Percentiles rank a stretch among this genome's conserved stretches.
phyloP scores from a whole-genome alignment of 1,140 invertebrate species.

The Mamestra configurata region DNA sequence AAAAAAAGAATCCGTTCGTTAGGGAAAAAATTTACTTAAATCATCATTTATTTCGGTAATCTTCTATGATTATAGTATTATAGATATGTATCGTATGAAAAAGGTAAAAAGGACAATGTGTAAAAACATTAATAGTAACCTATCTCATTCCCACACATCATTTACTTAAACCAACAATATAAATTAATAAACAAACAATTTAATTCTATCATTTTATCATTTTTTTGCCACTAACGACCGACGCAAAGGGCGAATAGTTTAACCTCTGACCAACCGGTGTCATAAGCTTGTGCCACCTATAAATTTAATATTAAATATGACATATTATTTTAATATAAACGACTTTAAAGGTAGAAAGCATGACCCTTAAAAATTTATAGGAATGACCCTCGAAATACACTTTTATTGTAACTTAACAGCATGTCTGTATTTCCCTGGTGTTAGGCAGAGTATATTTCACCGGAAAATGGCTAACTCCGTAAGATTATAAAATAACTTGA shows the following conservation, averaged over 20 bases:
- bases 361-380: constrained; percentile 8
- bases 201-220: constrained; percentile 3
- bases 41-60: too few relatives aligned
- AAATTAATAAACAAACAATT: constrained; percentile 33
- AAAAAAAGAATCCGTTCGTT: too few relatives aligned
- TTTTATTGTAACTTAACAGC: background rate
- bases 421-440: too few relatives aligned
- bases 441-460: too few relatives aligned
- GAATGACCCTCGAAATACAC: background rate
- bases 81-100: too few relatives aligned
- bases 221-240: constrained; percentile 4
- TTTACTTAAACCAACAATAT: constrained; percentile 4
- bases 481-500: too few relatives aligned
- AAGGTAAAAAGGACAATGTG: too few relatives aligned
- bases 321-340: constrained; percentile 14
- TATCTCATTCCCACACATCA: background rate
- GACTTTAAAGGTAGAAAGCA: background rate
- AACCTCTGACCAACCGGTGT: constrained; percentile 2
- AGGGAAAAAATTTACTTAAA: too few relatives aligned
- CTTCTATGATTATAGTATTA: too few relatives aligned
- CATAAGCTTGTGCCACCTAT: constrained; percentile 14
- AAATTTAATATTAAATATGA: constrained; percentile 23
- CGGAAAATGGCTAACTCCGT: too few relatives aligned
- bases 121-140: too few relatives aligned
- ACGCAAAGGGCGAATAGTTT: constrained; percentile 18